Percentiles rank a stretch among this genome's conserved stretches.
Conservation (phyloP, 2,888 invertebrate genomes). For the Eupithecia abbreviata region DNA sequence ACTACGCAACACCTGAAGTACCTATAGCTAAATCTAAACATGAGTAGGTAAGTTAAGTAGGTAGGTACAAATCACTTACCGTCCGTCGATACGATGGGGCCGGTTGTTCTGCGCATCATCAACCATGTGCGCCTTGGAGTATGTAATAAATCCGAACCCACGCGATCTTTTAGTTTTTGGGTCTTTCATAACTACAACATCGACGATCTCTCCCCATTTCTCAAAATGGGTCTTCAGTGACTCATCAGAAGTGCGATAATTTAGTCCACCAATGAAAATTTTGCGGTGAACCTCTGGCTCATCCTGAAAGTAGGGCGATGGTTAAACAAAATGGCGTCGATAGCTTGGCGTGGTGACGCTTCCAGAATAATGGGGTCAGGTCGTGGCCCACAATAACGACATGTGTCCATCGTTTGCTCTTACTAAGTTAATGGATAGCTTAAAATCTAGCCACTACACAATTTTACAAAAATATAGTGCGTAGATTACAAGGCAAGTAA, state of each 20-base stretch:
- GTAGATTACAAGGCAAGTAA: background rate
- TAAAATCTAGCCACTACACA: background rate
- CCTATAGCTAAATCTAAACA: background rate
- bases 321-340: slow-evolving; percentile 78
- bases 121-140: slow-evolving; percentile 96
- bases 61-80: slow-evolving; percentile 68
- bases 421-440: background rate
- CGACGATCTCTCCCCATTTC: slow-evolving; percentile 98
- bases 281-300: slow-evolving; percentile 95
- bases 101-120: slow-evolving; percentile 96
- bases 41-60: background rate
- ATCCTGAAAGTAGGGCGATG: slow-evolving; percentile 77
- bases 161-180: slow-evolving; percentile 97
- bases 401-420: background rate
- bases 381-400: background rate
- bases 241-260: slow-evolving; percentile 97
- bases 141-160: slow-evolving; percentile 99
- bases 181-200: slow-evolving; percentile 98
- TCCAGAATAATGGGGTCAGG: background rate
- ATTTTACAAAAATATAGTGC: background rate
- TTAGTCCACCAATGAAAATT: slow-evolving; percentile 97
- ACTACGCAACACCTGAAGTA: background rate
- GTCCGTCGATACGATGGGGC: slow-evolving; percentile 96
- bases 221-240: slow-evolving; percentile 97
- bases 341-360: slow-evolving; percentile 47